Conservation (phyloP, 2,888 invertebrate genomes). For the Byasa hedistus region DNA sequence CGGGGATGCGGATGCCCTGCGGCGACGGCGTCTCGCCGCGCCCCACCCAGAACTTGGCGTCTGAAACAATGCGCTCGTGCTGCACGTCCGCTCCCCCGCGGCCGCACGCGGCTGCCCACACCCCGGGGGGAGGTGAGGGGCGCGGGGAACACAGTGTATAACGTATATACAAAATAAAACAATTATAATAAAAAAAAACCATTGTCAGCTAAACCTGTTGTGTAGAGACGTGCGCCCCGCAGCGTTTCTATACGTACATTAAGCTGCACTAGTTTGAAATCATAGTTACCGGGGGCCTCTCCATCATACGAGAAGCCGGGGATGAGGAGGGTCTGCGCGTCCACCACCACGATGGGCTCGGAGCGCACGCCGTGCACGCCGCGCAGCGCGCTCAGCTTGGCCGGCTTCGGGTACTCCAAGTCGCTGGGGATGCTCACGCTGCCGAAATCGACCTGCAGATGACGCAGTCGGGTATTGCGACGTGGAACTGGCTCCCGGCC, state of each 20-base stretch:
- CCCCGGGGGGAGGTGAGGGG: too few relatives aligned
- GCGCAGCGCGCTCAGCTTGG: conserved; percentile 86
- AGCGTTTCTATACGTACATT: too few relatives aligned
- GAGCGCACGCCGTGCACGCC: conserved; percentile 92
- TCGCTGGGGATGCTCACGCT: conserved; percentile 89
- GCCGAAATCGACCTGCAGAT: conserved; percentile 91
- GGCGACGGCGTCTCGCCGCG: conserved; percentile 89
- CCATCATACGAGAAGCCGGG: conserved; percentile 96
- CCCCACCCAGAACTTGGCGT: conserved; percentile 97
- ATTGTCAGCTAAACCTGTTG: too few relatives aligned
- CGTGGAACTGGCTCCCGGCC: too few relatives aligned
- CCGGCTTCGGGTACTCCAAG: conserved; percentile 90
- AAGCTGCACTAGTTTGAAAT: too few relatives aligned
- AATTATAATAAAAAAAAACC: too few relatives aligned
- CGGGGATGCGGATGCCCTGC: conserved; percentile 91
- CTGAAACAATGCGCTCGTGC: conserved; percentile 67
- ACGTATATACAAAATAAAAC: too few relatives aligned
- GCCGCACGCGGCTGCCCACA: too few relatives aligned
- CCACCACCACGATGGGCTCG: conserved; percentile 92
- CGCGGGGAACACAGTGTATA: too few relatives aligned
- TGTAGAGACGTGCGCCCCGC: too few relatives aligned
- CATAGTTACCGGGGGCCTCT: conserved; percentile 90
- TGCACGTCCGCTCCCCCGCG: neutral
- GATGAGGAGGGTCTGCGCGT: conserved; percentile 94
- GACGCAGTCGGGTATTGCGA: too few relatives aligned